Conservation (phyloP, 1,140 invertebrate species). For the Neodiprion pinetum region DNA sequence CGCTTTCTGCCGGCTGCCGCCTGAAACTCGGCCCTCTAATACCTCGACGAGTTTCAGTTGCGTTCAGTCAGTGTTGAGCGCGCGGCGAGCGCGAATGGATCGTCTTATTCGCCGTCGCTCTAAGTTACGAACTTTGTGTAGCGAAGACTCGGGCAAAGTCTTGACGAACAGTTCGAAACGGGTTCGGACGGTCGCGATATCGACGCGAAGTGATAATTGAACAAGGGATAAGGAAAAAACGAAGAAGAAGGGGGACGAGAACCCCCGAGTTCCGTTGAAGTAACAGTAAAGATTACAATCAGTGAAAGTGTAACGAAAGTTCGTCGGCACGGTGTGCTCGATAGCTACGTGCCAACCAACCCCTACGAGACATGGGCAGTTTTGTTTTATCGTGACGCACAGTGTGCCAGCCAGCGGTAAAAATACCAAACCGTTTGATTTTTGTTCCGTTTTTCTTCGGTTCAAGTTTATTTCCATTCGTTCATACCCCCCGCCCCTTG, state of each 20-base stretch:
- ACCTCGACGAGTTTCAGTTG: conserved; percentile 30
- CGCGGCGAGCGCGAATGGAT: conserved; percentile 35
- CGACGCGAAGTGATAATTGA: too few species aligned
- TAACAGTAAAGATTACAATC: too few species aligned
- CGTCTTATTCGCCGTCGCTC: conserved; percentile 2
- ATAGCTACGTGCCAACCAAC: background rate
- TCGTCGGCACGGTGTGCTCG: background rate
- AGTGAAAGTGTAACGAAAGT: background rate
- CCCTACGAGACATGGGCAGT: conserved; percentile 1
- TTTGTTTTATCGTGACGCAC: conserved; percentile 7
- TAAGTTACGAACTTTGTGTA: background rate
- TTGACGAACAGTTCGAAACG: background rate
- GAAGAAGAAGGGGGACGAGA: too few species aligned
- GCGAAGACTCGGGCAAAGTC: background rate
- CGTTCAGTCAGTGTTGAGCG: conserved; percentile 50
- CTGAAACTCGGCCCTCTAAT: conserved; percentile 2
- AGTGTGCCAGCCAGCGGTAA: background rate
- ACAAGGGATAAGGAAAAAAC: too few species aligned
- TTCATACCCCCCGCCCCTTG: too few species aligned
- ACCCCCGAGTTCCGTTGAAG: too few species aligned
- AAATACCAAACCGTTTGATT: conserved; percentile 1
- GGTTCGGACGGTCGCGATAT: background rate
- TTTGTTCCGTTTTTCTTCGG: background rate
- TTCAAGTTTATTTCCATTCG: background rate
- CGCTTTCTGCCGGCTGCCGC: background rate